Evolutionary conservation across 2,797 vertebrate genomes (phyloP).

Genomic region (Poeciliopsis paucimaculata): DNA sequence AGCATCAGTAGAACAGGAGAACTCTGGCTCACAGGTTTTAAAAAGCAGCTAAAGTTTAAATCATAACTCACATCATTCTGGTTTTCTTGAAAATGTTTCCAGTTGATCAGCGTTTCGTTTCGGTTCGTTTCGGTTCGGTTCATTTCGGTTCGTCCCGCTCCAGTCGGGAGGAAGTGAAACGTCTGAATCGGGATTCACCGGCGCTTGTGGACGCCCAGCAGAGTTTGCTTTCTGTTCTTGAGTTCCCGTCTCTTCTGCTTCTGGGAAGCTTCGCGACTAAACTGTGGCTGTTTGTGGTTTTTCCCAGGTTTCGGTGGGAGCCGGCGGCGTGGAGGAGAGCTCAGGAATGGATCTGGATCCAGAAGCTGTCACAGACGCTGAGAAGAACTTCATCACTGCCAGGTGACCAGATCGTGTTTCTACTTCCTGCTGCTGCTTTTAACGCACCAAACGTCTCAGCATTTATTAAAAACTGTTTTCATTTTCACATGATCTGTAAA

Average conservation of each 20-base stretch:
- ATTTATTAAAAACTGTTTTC: too few species aligned
- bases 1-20: too few species aligned
- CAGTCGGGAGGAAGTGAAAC: conserved; percentile 15
- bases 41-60: not conserved
- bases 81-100: too few species aligned
- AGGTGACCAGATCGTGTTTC: conserved; percentile 72
- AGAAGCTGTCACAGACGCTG: conserved; percentile 74
- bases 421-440: not conserved
- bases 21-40: not conserved
- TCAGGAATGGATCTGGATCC: conserved; percentile 85
- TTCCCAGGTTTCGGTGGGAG: conserved; percentile 64
- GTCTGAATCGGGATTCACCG: conserved; percentile 1
- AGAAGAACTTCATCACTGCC: conserved; percentile 84
- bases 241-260: not conserved
- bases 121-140: too few species aligned
- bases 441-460: too few species aligned
- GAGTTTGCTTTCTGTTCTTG: not conserved
- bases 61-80: too few species aligned
- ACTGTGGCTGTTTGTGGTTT: not conserved
- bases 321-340: conserved; percentile 77
- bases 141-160: not conserved
- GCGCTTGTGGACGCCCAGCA: not conserved
- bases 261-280: not conserved
- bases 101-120: too few species aligned
- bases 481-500: not conserved